phyloP scores from a whole-genome alignment of 1,140 invertebrate species.

The Charaxes varanes region DNA sequence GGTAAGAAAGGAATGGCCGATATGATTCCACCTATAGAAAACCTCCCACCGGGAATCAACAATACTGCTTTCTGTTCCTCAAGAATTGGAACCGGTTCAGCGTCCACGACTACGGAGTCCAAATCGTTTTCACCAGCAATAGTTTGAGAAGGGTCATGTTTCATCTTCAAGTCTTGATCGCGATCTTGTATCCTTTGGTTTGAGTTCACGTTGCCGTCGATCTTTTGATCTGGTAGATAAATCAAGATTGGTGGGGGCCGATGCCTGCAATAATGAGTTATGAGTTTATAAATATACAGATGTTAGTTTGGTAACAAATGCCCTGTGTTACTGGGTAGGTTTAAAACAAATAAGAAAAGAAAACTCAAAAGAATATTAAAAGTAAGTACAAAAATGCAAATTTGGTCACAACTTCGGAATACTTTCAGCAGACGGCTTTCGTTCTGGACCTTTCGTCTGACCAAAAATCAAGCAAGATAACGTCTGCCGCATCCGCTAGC shows the following conservation, averaged over 20 bases:
- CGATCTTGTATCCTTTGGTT: slow-evolving; percentile 15
- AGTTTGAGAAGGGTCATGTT: slow-evolving; percentile 16
- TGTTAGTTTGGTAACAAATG: no score
- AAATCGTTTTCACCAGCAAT: slow-evolving; percentile 33
- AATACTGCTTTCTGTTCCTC: slow-evolving; percentile 31
- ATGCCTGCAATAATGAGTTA: slow-evolving; percentile 28
- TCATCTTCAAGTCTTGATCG: slow-evolving; percentile 13
- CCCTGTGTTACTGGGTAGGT: no score
- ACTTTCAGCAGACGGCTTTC: no score
- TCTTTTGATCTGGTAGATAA: slow-evolving; percentile 30
- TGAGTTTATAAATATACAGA: no score
- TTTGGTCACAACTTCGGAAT: no score
- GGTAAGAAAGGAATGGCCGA: slow-evolving; percentile 61
- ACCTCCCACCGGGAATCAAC: slow-evolving; percentile 38
- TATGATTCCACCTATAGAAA: slow-evolving; percentile 51
- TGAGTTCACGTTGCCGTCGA: slow-evolving; percentile 10
- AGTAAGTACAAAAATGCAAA: no score
- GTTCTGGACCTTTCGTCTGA: no score
- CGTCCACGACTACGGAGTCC: slow-evolving; percentile 45
- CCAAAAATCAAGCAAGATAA: no score
- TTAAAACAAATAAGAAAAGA: no score
- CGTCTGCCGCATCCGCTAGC: no score
- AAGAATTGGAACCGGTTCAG: slow-evolving; percentile 24
- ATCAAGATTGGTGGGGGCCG: slow-evolving; percentile 34
- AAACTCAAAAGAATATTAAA: no score